A percentile compares a stretch with the other conserved stretches of the same genome.
Evolutionary conservation across 2,113 vertebrate species (phyloP).

Genomic region (Haplochromis vanheusdeni): DNA sequence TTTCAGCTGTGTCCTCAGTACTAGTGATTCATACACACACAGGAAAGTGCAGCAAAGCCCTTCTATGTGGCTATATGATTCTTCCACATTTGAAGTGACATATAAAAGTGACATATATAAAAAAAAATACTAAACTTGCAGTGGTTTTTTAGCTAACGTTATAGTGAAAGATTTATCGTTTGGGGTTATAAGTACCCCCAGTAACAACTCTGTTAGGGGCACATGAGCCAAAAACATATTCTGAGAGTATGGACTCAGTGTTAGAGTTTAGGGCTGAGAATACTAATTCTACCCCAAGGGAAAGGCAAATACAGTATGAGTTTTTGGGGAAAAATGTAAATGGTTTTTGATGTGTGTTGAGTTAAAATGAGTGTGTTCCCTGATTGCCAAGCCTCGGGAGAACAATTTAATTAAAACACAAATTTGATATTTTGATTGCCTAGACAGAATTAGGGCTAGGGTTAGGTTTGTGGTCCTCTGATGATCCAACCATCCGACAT

Average conservation of each 20-base stretch:
- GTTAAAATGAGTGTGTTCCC: not conserved
- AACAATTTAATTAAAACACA: not conserved
- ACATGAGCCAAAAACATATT: not conserved
- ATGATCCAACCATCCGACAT: not conserved
- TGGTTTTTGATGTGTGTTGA: not conserved
- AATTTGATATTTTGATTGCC: not conserved
- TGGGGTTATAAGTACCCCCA: not conserved
- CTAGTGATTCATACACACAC: not conserved
- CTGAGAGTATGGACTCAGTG: not conserved
- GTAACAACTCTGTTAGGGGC: not conserved
- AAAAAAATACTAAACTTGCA: not conserved
- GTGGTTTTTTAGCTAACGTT: not conserved
- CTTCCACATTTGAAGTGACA: not conserved
- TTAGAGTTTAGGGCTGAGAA: not conserved
- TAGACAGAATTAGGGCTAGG: not conserved
- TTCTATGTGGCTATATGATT: not conserved
- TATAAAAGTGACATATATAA: not conserved
- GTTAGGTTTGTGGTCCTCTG: not conserved
- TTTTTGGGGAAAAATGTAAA: not conserved
- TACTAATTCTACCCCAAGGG: not conserved
- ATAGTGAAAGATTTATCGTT: not conserved
- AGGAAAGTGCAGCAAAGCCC: not conserved
- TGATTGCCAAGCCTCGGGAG: not conserved
- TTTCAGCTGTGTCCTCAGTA: not conserved
- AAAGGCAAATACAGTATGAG: not conserved